Evolutionary conservation across 2,113 vertebrate genomes (phyloP), one percentile per base, ranked within the genome.

Genomic region (Bolborhynchus lineola): DNA sequence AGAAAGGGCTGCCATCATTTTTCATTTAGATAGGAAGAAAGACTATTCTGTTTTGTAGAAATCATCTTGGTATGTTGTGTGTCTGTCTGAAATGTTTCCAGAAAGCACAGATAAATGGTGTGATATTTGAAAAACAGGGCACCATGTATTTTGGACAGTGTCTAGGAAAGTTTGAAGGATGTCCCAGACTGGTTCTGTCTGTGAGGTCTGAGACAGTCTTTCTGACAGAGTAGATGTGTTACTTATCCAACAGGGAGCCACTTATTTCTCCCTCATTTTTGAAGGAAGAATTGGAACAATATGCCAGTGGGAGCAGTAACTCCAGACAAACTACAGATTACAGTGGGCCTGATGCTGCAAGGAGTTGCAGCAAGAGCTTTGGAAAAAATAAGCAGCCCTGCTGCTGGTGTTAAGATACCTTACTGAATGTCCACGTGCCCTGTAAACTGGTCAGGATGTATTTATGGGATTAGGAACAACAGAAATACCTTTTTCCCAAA

Each of bases 101-200:
- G 89, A 89, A 91, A 94, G 77, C 67, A 60, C 68, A 92, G 91
- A 97, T 88, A 96, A 96, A 97, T 93, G n/a, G 78, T 63, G 93
- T 95, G 95, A 89, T 95, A 76, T 76, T 82, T 97, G 82, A 97
- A 94, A 97, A 96, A 55, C 77, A 86, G 79, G 93, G 78, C 80
- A 97, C 79, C 79, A 71, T 91, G 21, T 97, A 96, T 97, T 97
- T 93, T 93, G 70, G 46, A 89, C 37, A 79, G 52, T 76, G 80
- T 94, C 91, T 96, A 96, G 79, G 85, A 95, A 94, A 92, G 72
- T 63, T 92, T 94, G 76, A 87, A 94, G 59, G 88, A 81, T 89
- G 82, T 86, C 87, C 74, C 80, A 92, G 86, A 55, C 88, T 95
- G 68, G 62, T 21, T 96, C 64, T 93, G 83, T 75, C 92, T 93